Conservation (phyloP, 2,888 invertebrate species). For the Cantharis rustica region DNA sequence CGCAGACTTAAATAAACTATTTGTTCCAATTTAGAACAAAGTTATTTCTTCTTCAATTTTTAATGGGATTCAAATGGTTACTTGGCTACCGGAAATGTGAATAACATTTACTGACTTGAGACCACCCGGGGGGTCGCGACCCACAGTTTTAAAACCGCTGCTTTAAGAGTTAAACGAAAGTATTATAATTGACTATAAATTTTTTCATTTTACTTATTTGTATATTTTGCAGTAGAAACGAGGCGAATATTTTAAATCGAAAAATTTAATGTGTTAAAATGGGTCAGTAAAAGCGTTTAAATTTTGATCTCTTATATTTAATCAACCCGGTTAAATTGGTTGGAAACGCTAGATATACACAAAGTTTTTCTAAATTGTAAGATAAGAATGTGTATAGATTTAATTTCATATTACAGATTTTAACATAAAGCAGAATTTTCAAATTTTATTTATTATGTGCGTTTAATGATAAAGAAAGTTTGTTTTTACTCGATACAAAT, state of each 20-base stretch:
- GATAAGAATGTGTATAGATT: neutral
- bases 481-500: neutral
- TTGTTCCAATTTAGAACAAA: no score
- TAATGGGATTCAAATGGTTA: no score
- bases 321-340: neutral
- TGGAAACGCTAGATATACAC: neutral
- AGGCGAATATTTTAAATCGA: neutral
- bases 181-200: no score
- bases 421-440: neutral
- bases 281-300: neutral
- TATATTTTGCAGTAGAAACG: no score
- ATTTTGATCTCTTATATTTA: neutral
- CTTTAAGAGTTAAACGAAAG: no score
- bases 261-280: neutral
- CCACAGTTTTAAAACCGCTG: no score
- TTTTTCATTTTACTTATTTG: no score
- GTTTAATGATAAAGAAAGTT: neutral
- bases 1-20: no score
- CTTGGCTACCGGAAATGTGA: no score
- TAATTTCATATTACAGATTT: neutral
- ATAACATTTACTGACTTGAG: no score
- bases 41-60: no score
- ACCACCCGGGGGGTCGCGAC: no score
- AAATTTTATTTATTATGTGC: neutral
- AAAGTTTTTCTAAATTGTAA: neutral